Base-by-base conservation (phyloP, 2,797 vertebrate genomes). In the Acrossocheilus fasciatus region DNA sequence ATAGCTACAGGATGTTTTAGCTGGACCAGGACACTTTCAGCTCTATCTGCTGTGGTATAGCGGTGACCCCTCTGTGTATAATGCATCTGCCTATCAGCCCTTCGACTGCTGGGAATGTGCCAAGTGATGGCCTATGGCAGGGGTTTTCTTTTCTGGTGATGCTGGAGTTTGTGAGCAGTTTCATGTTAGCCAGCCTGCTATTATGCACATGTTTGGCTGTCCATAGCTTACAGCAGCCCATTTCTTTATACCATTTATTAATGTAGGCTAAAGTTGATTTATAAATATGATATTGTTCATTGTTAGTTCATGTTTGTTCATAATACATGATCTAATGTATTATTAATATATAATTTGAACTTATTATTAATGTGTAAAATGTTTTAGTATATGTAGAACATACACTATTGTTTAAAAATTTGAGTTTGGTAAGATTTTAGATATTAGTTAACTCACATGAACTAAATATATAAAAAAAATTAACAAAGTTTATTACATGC, bases 41-140 rank as follows among this genome's bases (percentile, higher is more conserved):
- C 87, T 88, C 88, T 90, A 93, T 94, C 89, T 88, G 20, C 54
- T 78, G 68, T 80, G 78, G 54, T 87, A 90, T 72, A 89, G 89
- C 89, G 90, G 91, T 92, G 93, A 93, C 93, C 87, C 89, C 39
- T 88, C 62, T 36, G 90, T 90, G 91, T 93, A 90, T 93, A 93
- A 93, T 93, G 92, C 90, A 92, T 92, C 87, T 73, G 86, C 54
- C 84, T 90, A 89, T 91, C 88, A 86, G 90, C 83, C 87, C 20
- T 86, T 89, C 89, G 88, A 91, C 92, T 87, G 75, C 82, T 76
- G 92, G 91, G 91, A 93, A 91, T 90, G 90, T 90, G 90, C 89
- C 86, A 88, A 90, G 89, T 89, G 84, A 89, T 85, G 89, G 81
- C 59, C 68, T 57, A 77, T 88, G 77, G 88, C 91, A 90, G 89